These are phyloP conservation scores for Borostomias antarcticus DNA, from an alignment of 2,797 vertebrate genomes.

Conservation along the genomic window DNA sequence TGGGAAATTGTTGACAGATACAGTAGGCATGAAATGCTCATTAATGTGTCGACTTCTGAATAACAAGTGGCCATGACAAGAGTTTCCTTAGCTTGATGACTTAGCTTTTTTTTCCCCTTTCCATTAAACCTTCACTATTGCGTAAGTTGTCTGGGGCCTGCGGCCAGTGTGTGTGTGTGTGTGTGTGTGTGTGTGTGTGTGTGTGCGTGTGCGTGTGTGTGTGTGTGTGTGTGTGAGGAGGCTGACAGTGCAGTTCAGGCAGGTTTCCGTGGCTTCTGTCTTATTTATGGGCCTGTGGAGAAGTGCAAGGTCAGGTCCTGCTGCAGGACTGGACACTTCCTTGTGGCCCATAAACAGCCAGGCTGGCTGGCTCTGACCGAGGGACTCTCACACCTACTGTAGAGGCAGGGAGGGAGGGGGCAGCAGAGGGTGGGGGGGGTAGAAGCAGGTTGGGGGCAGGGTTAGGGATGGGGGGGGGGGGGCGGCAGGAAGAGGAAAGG, in stretches of 20 bases:
- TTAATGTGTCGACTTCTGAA: too few species aligned
- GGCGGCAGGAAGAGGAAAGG: neutral
- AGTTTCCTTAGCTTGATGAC: neutral
- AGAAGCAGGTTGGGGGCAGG: constrained; percentile 40
- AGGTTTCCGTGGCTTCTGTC: constrained; percentile 58
- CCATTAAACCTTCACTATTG: neutral
- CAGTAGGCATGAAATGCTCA: too few species aligned
- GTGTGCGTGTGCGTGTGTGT: too few species aligned
- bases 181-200: too few species aligned
- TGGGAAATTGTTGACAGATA: too few species aligned
- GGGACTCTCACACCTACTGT: neutral
- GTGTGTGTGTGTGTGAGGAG: constrained; percentile 17
- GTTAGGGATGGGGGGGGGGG: constrained; percentile 38
- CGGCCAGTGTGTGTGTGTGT: too few species aligned
- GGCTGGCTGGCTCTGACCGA: constrained; percentile 37
- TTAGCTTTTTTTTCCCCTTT: neutral
- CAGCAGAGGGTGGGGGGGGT: constrained; percentile 11
- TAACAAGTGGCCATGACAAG: too few species aligned
- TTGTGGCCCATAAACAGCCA: constrained; percentile 59
- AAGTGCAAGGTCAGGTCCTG: constrained; percentile 74
- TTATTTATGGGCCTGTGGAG: constrained; percentile 73
- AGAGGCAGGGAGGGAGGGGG: neutral
- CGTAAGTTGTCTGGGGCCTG: constrained; percentile 49
- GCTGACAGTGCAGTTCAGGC: constrained; percentile 47
- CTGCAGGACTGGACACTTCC: constrained; percentile 63